Evolutionary conservation across 1,140 invertebrate species (phyloP).

Genomic region (Hylaeus anthracinus): DNA sequence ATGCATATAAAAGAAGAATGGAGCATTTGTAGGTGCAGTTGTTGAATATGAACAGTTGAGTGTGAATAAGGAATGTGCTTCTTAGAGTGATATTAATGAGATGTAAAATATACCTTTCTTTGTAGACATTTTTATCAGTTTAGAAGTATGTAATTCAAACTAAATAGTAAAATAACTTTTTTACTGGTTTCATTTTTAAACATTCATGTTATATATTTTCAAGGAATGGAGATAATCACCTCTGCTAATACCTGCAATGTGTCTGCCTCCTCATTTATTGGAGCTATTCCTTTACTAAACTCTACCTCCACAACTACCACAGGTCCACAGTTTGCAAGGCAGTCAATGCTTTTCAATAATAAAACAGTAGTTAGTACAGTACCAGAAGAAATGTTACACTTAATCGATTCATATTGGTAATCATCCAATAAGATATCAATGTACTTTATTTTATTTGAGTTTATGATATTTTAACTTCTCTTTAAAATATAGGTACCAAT

Average conservation of each 20-base stretch:
- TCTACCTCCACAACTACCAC: not conserved
- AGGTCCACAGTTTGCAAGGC: constrained; percentile 42
- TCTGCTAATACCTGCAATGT: constrained; percentile 3
- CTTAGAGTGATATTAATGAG: not conserved
- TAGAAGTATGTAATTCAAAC: not conserved
- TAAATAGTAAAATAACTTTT: not conserved
- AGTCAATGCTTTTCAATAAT: constrained; percentile 76
- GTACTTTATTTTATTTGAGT: not conserved
- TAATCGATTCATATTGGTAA: constrained; percentile 87
- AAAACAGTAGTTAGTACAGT: constrained; percentile 88
- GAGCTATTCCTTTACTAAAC: not conserved
- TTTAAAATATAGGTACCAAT: constrained; percentile 80
- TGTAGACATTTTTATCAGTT: not conserved
- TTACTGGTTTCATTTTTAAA: not conserved
- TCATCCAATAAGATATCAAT: not conserved
- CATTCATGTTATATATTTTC: not conserved
- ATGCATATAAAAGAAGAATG: constrained; percentile 46
- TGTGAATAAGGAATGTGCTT: not conserved
- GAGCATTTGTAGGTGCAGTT: not conserved
- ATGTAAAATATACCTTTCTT: constrained; percentile 2
- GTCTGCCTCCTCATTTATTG: not conserved
- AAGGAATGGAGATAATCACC: constrained; percentile 4
- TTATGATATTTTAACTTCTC: not conserved
- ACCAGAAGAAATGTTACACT: constrained; percentile 86
- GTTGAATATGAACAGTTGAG: not conserved